These are phyloP conservation scores for Meghimatium bilineatum DNA, from an alignment of 2,888 invertebrate genomes.

Conservation along the genomic window DNA sequence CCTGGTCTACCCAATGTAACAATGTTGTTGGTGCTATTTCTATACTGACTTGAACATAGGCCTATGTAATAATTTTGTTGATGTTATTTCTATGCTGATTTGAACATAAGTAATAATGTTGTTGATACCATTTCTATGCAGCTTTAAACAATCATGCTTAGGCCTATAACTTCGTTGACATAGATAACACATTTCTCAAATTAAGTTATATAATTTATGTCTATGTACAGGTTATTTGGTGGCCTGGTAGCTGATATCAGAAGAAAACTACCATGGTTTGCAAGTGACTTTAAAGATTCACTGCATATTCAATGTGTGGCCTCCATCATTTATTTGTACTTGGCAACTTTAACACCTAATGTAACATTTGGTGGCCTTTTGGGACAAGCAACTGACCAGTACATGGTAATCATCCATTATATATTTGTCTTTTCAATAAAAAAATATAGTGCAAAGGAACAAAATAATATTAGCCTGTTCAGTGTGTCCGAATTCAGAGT, in stretches of 20 bases:
- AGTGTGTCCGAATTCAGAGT: too few relatives aligned
- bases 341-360: constrained; percentile 97
- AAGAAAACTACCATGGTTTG: constrained; percentile 92
- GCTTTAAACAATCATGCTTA: too few relatives aligned
- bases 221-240: constrained; percentile 84
- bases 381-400: constrained; percentile 93
- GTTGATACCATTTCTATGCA: too few relatives aligned
- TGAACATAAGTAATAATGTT: too few relatives aligned
- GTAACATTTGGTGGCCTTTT: constrained; percentile 98
- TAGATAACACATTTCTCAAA: background rate
- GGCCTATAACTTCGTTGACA: background rate
- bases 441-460: too few relatives aligned
- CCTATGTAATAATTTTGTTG: too few relatives aligned
- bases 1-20: too few relatives aligned
- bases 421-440: too few relatives aligned
- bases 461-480: too few relatives aligned
- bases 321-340: constrained; percentile 97
- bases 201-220: background rate
- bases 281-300: constrained; percentile 94
- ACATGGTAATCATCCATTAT: constrained; percentile 76
- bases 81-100: too few relatives aligned
- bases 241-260: constrained; percentile 94
- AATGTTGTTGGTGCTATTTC: too few relatives aligned
- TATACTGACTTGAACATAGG: too few relatives aligned
- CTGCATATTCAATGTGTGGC: constrained; percentile 90